Evolutionary conservation across 2,113 vertebrate species (phyloP).

Genomic region (Microcebus tavaratra): DNA sequence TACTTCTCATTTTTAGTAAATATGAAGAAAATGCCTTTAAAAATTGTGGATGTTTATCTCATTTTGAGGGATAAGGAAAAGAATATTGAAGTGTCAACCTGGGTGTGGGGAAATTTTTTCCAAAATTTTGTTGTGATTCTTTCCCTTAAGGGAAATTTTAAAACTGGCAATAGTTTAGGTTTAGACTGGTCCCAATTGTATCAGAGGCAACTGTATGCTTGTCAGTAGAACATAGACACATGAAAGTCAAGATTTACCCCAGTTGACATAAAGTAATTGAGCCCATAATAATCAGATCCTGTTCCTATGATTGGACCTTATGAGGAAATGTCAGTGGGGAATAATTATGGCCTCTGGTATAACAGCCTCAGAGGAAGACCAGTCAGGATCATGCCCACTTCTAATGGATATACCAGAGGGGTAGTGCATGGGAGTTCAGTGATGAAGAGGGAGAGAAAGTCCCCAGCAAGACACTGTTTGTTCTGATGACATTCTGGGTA

Average conservation of each 20-base stretch:
- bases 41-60: not conserved
- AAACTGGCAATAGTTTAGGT: not conserved
- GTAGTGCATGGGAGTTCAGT: fast-evolving
- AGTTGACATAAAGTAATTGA: not conserved
- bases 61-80: not conserved
- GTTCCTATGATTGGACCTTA: too few species aligned
- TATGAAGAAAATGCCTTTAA: not conserved
- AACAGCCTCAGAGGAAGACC: not conserved
- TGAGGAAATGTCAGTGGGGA: not conserved
- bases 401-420: not conserved
- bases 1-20: not conserved
- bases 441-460: not conserved
- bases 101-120: not conserved
- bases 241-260: not conserved
- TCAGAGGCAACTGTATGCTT: not conserved
- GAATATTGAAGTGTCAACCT: not conserved
- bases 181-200: not conserved
- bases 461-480: not conserved
- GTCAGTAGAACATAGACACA: not conserved
- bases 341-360: not conserved
- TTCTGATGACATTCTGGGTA: not conserved
- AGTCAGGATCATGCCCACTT: not conserved
- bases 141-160: not conserved
- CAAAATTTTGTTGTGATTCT: not conserved
- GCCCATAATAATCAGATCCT: not conserved